Evolutionary conservation across 2,888 invertebrate species (phyloP).

Genomic region (Teleiodes luculella): DNA sequence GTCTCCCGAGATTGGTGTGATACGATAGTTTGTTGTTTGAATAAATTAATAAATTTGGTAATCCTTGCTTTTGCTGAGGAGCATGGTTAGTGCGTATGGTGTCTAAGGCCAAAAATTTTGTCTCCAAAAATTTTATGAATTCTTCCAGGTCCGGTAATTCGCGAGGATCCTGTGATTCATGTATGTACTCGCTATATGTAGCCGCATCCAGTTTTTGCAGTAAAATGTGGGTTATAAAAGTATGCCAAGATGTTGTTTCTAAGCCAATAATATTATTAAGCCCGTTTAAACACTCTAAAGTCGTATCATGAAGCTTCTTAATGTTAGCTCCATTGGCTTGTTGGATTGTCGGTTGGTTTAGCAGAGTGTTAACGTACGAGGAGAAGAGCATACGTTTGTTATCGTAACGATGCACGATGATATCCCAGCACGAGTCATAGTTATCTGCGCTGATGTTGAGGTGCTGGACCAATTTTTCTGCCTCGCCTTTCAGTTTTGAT

Average conservation of each 20-base stretch:
- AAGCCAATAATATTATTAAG: constrained; percentile 19
- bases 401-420: background rate
- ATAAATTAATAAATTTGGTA: too few species aligned
- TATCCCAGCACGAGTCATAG: constrained; percentile 8
- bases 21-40: too few species aligned
- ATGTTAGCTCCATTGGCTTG: background rate
- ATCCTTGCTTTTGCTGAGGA: too few species aligned
- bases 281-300: constrained; percentile 17
- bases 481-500: constrained; percentile 13
- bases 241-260: constrained; percentile 22
- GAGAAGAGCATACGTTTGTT: constrained; percentile 12
- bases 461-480: constrained; percentile 13
- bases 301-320: constrained; percentile 13
- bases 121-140: constrained; percentile 17
- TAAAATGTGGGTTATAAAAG: constrained; percentile 22
- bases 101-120: constrained; percentile 19
- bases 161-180: constrained; percentile 4
- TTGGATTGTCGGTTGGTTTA: constrained; percentile 16
- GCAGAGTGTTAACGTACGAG: constrained; percentile 11
- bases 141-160: constrained; percentile 15
- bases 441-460: constrained; percentile 12
- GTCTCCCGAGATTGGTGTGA: too few species aligned
- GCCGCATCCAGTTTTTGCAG: constrained; percentile 21
- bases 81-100: too few species aligned
- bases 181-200: constrained; percentile 20